Evolutionary conservation across 2,113 vertebrate species (phyloP).

Genomic region (Cacatua alba): DNA sequence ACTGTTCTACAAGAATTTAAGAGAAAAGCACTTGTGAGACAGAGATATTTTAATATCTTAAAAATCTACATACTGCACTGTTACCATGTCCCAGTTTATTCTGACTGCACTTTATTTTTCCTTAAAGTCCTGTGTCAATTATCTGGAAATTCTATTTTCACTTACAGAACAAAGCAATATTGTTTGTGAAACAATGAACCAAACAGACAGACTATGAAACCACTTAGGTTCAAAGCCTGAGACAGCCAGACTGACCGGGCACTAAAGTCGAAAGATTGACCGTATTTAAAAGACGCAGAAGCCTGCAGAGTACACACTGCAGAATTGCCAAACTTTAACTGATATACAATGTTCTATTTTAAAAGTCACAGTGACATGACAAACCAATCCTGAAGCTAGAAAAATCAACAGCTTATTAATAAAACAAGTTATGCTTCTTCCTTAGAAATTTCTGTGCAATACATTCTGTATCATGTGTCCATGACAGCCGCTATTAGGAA

Average conservation of each 20-base stretch:
- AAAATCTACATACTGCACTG: background rate
- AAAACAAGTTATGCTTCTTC: background rate
- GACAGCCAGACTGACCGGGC: background rate
- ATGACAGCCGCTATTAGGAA: conserved; percentile 29
- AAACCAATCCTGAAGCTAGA: background rate
- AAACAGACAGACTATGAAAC: conserved; percentile 12
- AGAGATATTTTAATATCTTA: background rate
- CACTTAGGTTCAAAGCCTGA: background rate
- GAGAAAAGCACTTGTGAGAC: background rate
- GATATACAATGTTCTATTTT: background rate
- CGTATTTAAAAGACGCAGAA: conserved; percentile 11
- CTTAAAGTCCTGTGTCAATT: background rate
- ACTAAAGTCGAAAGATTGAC: background rate
- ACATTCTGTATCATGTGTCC: conserved; percentile 32
- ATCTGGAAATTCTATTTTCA: conserved; percentile 35
- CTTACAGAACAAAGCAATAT: conserved; percentile 21
- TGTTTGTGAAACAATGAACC: conserved; percentile 47
- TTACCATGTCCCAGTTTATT: background rate
- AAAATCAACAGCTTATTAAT: background rate
- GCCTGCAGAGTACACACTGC: background rate
- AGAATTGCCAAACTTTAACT: background rate
- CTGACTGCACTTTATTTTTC: background rate
- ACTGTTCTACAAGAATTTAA: background rate
- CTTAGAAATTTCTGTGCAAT: conserved; percentile 26
- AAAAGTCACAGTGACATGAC: background rate